A percentile compares a stretch with the other conserved stretches of the same genome.
These are phyloP conservation scores for Bolinopsis microptera DNA, from an alignment of 37 sponge, comb jelly and placozoan genomes.

Conservation along the genomic window DNA sequence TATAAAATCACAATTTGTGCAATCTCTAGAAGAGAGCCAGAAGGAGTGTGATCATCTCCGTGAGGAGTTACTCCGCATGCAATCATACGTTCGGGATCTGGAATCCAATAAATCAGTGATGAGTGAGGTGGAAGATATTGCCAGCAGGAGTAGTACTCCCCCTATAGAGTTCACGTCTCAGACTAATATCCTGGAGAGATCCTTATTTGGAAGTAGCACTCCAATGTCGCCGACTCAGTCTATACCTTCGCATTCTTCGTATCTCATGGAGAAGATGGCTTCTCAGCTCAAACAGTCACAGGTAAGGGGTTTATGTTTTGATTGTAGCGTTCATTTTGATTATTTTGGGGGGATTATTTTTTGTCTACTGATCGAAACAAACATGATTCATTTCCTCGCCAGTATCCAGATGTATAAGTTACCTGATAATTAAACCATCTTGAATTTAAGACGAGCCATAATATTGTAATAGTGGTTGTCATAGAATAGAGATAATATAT, in stretches of 20 bases:
- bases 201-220: background rate
- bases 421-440: no score
- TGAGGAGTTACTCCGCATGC: background rate
- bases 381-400: no score
- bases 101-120: slow-evolving; percentile 15
- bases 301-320: no score
- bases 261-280: slow-evolving; percentile 5
- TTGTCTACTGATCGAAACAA: no score
- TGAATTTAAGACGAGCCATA: no score
- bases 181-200: slow-evolving; percentile 30
- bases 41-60: slow-evolving; percentile 16
- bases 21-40: slow-evolving; percentile 42
- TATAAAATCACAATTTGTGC: background rate
- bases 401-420: no score
- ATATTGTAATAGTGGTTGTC: no score
- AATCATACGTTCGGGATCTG: background rate
- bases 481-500: no score
- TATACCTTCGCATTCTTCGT: background rate
- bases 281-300: slow-evolving; percentile 62
- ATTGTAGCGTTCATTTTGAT: no score
- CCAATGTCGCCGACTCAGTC: background rate
- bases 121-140: slow-evolving; percentile 45
- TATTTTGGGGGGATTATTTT: no score
- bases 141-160: slow-evolving; percentile 62
- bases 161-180: slow-evolving; percentile 8